Evolutionary conservation across 2,888 invertebrate species (phyloP).

Genomic region (Mystacides longicornis): DNA sequence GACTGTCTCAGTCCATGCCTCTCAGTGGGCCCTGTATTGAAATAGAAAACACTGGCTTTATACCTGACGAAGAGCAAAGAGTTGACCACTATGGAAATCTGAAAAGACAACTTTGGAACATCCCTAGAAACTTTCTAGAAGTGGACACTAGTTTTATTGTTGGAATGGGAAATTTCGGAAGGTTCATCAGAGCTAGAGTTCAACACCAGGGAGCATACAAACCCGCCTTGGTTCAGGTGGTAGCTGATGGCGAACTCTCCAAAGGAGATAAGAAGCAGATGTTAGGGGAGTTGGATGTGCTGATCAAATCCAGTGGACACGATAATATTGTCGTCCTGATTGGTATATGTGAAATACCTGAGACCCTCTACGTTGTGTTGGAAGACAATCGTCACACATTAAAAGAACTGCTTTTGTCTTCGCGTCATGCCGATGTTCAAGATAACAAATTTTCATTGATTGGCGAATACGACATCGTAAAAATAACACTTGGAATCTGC

Average conservation of each 20-base stretch:
- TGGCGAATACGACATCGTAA: slow-evolving; percentile 55
- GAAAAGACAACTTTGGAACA: slow-evolving; percentile 67
- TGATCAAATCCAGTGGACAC: slow-evolving; percentile 62
- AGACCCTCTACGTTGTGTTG: slow-evolving; percentile 65
- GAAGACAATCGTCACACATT: slow-evolving; percentile 61
- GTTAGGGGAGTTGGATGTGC: slow-evolving; percentile 64
- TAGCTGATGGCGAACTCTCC: slow-evolving; percentile 50
- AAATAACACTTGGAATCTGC: slow-evolving; percentile 59
- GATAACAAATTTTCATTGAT: slow-evolving; percentile 52
- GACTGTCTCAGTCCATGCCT: slow-evolving; percentile 50
- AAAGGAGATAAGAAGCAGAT: slow-evolving; percentile 47
- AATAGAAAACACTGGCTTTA: slow-evolving; percentile 72
- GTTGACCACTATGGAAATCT: slow-evolving; percentile 66
- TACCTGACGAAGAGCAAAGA: slow-evolving; percentile 62
- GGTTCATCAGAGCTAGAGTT: slow-evolving; percentile 64
- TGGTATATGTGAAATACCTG: slow-evolving; percentile 73
- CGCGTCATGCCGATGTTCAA: slow-evolving; percentile 47
- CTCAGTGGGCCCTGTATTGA: slow-evolving; percentile 74
- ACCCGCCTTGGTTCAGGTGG: slow-evolving; percentile 56
- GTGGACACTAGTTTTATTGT: slow-evolving; percentile 62
- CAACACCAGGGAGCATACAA: slow-evolving; percentile 52
- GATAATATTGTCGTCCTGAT: slow-evolving; percentile 65
- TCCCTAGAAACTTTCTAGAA: slow-evolving; percentile 63
- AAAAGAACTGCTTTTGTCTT: slow-evolving; percentile 62
- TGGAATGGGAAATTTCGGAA: slow-evolving; percentile 71